Evolutionary conservation across 2,113 vertebrate species (phyloP).

Genomic region (Melanotaenia duboulayi): DNA sequence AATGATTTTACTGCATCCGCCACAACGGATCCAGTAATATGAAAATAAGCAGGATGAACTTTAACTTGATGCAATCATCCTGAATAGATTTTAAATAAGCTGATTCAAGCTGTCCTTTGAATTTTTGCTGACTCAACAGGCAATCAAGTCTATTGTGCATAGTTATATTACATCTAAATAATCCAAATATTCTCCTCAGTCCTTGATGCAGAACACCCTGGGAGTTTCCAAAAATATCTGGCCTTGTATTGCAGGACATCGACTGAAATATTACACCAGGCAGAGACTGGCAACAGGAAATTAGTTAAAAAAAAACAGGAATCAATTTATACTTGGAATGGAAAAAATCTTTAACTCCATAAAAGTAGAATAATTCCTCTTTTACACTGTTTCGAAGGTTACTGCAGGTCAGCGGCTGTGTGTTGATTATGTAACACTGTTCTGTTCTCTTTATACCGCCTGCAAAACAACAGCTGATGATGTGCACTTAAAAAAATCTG

Average conservation of each 20-base stretch:
- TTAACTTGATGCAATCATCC: not conserved
- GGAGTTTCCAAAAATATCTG: not conserved
- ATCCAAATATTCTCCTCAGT: not conserved
- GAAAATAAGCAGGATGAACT: not conserved
- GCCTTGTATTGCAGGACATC: not conserved
- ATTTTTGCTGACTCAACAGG: slow-evolving; percentile 14
- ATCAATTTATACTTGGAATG: too few relatives aligned
- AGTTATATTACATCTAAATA: slow-evolving; percentile 1
- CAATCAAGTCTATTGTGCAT: not conserved
- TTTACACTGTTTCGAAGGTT: not conserved
- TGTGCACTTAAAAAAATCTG: not conserved
- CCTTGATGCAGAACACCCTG: too few relatives aligned
- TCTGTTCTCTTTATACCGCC: slow-evolving; percentile 4
- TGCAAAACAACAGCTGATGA: slow-evolving; percentile 4
- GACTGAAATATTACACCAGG: not conserved
- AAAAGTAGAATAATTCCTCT: not conserved
- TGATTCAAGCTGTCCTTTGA: not conserved
- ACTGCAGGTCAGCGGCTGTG: slow-evolving; percentile 26
- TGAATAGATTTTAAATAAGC: slow-evolving; percentile 1
- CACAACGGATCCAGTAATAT: not conserved
- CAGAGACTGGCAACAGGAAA: not conserved
- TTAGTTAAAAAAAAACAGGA: too few relatives aligned
- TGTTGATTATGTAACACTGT: slow-evolving; percentile 25
- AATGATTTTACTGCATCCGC: not conserved
- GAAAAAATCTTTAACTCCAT: not conserved